Percentiles rank a stretch among this genome's conserved stretches.
phyloP scores from a whole-genome alignment of 1,140 invertebrate genomes.

The Trissolcus basalis region DNA sequence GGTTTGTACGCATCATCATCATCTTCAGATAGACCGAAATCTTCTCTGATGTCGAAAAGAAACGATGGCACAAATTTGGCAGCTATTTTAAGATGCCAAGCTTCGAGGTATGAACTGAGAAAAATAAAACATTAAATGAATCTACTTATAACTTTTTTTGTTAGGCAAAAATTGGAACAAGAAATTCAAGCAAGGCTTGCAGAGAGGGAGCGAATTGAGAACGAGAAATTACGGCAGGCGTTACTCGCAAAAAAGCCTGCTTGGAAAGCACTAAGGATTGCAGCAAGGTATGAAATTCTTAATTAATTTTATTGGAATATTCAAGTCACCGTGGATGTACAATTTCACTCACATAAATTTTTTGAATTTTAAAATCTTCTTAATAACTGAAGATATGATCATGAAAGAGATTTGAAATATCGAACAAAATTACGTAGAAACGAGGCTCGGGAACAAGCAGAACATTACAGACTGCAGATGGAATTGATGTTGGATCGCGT shows the following conservation, averaged over 20 bases:
- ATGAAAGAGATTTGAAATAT: conserved; percentile 79
- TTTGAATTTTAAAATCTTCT: too few relatives aligned
- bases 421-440: conserved; percentile 80
- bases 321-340: not conserved
- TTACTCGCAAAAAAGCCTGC: conserved; percentile 80
- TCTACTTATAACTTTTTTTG: conserved; percentile 25
- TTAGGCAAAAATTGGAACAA: conserved; percentile 79
- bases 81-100: conserved; percentile 82
- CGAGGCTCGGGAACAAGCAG: conserved; percentile 80
- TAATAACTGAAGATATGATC: conserved; percentile 77
- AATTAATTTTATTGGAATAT: not conserved
- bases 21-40: conserved; percentile 70
- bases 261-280: conserved; percentile 81
- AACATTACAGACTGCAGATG: conserved; percentile 83
- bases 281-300: conserved; percentile 63
- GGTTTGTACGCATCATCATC: conserved; percentile 53
- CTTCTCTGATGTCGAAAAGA: conserved; percentile 72
- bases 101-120: conserved; percentile 75
- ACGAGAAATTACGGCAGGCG: conserved; percentile 78
- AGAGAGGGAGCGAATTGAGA: conserved; percentile 78
- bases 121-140: not conserved
- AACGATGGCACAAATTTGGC: conserved; percentile 82
- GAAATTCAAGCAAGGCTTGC: conserved; percentile 79
- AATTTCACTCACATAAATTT: not conserved
- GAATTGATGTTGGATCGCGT: conserved; percentile 83